These are phyloP conservation scores for Notechis scutatus DNA, from an alignment of 2,113 vertebrate genomes.

Conservation along the genomic window DNA sequence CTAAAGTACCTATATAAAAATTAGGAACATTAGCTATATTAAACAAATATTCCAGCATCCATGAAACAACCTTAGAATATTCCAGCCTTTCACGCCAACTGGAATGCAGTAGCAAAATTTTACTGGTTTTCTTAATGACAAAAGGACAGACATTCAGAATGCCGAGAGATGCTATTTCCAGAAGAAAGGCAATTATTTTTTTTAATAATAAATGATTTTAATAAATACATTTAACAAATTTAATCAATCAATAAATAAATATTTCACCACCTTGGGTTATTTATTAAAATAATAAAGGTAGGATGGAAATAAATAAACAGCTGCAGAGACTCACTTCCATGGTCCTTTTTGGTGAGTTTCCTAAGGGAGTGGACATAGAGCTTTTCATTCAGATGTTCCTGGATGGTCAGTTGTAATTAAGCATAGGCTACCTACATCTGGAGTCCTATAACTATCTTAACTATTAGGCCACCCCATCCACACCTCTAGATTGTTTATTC, in stretches of 20 bases:
- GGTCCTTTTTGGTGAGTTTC: not conserved
- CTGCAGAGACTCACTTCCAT: not conserved
- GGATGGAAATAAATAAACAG: no score
- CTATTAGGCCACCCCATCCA: not conserved
- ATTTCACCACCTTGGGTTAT: no score
- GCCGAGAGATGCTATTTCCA: not conserved
- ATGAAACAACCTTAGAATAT: not conserved
- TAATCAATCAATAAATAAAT: no score
- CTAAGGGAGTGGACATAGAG: not conserved
- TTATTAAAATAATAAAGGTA: no score
- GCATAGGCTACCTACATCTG: not conserved
- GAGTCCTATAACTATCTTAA: not conserved
- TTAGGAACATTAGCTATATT: not conserved
- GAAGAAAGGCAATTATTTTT: not conserved
- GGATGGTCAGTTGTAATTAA: not conserved
- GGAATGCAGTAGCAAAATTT: not conserved
- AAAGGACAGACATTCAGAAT: not conserved
- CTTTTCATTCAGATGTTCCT: not conserved
- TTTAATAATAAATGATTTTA: no score
- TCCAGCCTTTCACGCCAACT: not conserved
- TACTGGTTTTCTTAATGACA: not conserved
- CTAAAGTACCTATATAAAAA: not conserved
- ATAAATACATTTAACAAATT: no score
- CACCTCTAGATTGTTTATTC: not conserved
- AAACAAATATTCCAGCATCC: not conserved